A percentile compares a stretch with the other conserved stretches of the same genome.
Conservation (phyloP, 2,888 invertebrate genomes). For the Ennomos erosarius region DNA sequence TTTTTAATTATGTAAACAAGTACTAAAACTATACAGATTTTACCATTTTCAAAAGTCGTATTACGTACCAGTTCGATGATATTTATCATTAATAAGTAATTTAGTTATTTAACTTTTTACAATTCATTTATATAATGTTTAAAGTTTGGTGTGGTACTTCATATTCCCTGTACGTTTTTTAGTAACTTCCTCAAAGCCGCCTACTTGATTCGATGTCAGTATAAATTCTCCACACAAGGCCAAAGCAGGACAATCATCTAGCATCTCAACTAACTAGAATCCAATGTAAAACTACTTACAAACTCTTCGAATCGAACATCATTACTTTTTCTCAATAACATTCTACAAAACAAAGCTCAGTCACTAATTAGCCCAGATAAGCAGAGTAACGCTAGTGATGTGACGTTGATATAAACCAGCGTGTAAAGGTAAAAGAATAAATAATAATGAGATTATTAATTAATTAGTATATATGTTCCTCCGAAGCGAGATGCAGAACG, state of each 20-base stretch:
- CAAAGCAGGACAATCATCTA: slow-evolving; percentile 5
- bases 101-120: background rate
- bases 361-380: slow-evolving; percentile 8
- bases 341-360: slow-evolving; percentile 6
- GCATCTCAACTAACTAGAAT: slow-evolving; percentile 14
- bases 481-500: no score
- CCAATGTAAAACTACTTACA: slow-evolving; percentile 11
- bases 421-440: no score
- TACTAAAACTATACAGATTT: no score
- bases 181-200: background rate
- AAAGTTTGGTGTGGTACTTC: background rate
- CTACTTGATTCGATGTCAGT: slow-evolving; percentile 6
- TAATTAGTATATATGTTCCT: no score
- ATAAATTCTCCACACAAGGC: slow-evolving; percentile 2
- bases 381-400: background rate
- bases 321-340: slow-evolving; percentile 15
- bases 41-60: no score
- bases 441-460: no score
- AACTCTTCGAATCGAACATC: slow-evolving; percentile 12
- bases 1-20: background rate
- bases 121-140: background rate
- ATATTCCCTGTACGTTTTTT: slow-evolving; percentile 9
- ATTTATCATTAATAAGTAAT: background rate
- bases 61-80: no score
- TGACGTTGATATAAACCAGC: no score